phyloP scores from a whole-genome alignment of 2,888 invertebrate species.

The Caenorhabditis sinica region DNA sequence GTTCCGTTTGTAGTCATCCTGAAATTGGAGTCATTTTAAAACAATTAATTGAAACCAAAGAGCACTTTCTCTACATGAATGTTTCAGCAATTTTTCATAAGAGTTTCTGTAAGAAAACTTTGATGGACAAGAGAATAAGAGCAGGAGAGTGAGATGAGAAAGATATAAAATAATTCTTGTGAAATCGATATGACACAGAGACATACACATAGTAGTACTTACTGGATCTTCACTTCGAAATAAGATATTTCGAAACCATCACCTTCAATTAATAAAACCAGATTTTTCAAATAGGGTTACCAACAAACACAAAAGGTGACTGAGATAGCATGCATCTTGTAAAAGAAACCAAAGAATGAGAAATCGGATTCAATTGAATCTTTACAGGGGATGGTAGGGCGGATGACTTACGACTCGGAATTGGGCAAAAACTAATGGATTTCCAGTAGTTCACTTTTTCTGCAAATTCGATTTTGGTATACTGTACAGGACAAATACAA shows the following conservation, averaged over 20 bases:
- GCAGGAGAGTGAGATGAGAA: constrained; percentile 40
- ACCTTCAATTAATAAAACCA: constrained; percentile 29
- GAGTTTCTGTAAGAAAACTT: constrained; percentile 21
- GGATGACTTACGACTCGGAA: constrained; percentile 54
- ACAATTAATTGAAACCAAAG: not conserved
- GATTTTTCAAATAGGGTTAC: constrained; percentile 30
- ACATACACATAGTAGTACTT: constrained; percentile 60
- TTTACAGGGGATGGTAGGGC: constrained; percentile 25
- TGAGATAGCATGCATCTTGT: constrained; percentile 37
- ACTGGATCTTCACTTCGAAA: constrained; percentile 19
- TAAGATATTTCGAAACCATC: constrained; percentile 17
- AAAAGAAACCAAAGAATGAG: constrained; percentile 28
- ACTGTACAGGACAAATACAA: constrained; percentile 39
- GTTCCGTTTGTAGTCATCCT: constrained; percentile 55
- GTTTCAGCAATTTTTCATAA: constrained; percentile 31
- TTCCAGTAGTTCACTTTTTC: constrained; percentile 52
- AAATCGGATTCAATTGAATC: constrained; percentile 21
- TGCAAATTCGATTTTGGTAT: constrained; percentile 51
- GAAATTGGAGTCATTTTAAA: constrained; percentile 12
- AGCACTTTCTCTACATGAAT: constrained; percentile 32
- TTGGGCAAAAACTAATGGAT: constrained; percentile 51
- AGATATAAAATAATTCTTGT: constrained; percentile 47
- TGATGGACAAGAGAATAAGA: constrained; percentile 36
- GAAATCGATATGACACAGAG: constrained; percentile 47
- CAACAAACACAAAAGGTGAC: constrained; percentile 53